Evolutionary conservation across 1,140 invertebrate genomes (phyloP), one percentile per base, ranked within the genome.

Genomic region (Polypedilum pembai): DNA sequence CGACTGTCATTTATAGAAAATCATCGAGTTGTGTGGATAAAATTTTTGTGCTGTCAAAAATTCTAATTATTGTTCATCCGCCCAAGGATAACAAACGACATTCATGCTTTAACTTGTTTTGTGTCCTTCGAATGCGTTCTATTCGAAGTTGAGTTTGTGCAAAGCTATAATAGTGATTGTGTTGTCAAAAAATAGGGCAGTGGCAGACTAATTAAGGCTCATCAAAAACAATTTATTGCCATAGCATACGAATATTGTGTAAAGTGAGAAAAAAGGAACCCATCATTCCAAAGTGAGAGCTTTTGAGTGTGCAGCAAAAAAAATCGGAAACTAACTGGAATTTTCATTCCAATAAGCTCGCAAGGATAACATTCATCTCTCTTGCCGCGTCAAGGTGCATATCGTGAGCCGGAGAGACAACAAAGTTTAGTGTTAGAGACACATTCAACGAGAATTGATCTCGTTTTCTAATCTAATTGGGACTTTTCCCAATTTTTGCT

Each of bases 271-370:
- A 69, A 69, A 69, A 69, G 65, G 65, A 69, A 69, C 65, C 65
- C n/a, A 69, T 69, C 65, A 56, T 69, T 69, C 65, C 65, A 69
- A 21, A 18, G 65, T 20, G 65, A 69, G 65, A 20, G 65, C 65
- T 69, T 69, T 69, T 69, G 65, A 33, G 24, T 21, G 20, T 8
- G 17, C 8, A 69, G 18, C n/a, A 66, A 66, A 20, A 69, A 21
- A 7, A 20, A 21, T 20, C 4, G n/a, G 3, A 15, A n/a, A 12
- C 3, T 56, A 56, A 12, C 45, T 69, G 65, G 65, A 69, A 69
- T 10, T 33, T 33, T 33, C 1, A 8, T 69, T 69, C 65, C 65
- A 69, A 18, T 20, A 69, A 69, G 65, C 65, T 69, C 65, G 17
- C 65, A 69, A 69, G 65, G 65, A 69, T 69, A 69, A 20, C 17